Evolutionary conservation across 2,797 vertebrate species (phyloP).

Genomic region (Leucoraja ocellata): DNA sequence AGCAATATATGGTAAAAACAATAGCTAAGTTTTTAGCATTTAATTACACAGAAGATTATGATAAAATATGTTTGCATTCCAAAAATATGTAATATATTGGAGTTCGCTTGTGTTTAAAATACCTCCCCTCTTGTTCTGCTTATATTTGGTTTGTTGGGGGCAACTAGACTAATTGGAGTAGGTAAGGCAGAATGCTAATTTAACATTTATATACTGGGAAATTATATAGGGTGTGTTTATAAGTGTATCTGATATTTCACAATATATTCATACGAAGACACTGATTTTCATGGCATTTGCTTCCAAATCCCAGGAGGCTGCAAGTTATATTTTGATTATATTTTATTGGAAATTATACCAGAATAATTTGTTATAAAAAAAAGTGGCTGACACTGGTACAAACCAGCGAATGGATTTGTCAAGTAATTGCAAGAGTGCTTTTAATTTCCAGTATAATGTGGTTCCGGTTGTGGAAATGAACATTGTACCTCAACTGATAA

Average conservation of each 20-base stretch:
- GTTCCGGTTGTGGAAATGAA: background rate
- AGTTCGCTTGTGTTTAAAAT: background rate
- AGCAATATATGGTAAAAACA: background rate
- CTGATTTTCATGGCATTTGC: conserved; percentile 8
- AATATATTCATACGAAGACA: background rate
- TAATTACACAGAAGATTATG: conserved; percentile 11
- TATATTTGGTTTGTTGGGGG: background rate
- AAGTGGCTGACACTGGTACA: background rate
- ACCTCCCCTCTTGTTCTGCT: background rate
- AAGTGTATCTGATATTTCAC: background rate
- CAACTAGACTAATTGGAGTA: background rate
- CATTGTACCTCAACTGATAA: background rate
- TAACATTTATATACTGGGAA: background rate
- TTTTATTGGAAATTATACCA: background rate
- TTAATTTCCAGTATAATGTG: background rate
- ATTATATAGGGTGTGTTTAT: background rate
- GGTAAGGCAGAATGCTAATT: background rate
- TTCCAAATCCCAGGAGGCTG: background rate
- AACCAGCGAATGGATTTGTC: background rate
- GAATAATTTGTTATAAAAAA: background rate
- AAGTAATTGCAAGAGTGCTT: background rate
- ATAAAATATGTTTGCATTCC: background rate
- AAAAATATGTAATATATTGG: background rate
- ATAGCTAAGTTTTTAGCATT: background rate
- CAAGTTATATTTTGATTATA: background rate